These are phyloP conservation scores for Nycteola revayana DNA, from an alignment of 2,888 invertebrate genomes.

Conservation along the genomic window DNA sequence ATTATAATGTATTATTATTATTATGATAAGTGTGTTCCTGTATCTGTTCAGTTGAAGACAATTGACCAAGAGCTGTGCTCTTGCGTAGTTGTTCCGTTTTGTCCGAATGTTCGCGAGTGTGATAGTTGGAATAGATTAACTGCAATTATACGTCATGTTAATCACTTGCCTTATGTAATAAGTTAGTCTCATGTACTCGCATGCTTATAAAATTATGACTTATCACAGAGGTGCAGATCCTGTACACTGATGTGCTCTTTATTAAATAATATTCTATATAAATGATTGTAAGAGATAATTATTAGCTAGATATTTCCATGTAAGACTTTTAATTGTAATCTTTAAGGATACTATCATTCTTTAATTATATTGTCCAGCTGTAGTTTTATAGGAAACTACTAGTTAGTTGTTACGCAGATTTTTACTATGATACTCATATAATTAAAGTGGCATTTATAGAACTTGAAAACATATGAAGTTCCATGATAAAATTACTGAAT, in stretches of 20 bases:
- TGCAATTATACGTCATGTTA: constrained; percentile 31
- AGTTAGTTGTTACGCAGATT: constrained; percentile 36
- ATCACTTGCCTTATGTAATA: constrained; percentile 64
- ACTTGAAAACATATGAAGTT: constrained; percentile 24
- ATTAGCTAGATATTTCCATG: constrained; percentile 42
- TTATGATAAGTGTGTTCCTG: constrained; percentile 26
- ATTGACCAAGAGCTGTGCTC: constrained; percentile 47
- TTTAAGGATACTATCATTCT: constrained; percentile 44
- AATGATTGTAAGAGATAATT: constrained; percentile 36
- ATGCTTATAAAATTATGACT: constrained; percentile 49
- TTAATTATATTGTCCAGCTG: constrained; percentile 47
- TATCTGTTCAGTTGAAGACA: constrained; percentile 19
- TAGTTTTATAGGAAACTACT: constrained; percentile 38
- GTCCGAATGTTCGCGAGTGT: constrained; percentile 42
- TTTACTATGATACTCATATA: constrained; percentile 40
- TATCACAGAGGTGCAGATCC: constrained; percentile 23
- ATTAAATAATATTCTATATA: constrained; percentile 42
- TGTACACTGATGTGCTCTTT: constrained; percentile 22
- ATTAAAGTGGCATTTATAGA: constrained; percentile 32
- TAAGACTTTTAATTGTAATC: constrained; percentile 42
- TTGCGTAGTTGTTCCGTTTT: constrained; percentile 27
- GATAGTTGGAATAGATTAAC: constrained; percentile 23
- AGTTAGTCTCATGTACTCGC: constrained; percentile 60
- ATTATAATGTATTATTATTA: constrained; percentile 21
- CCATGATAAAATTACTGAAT: constrained; percentile 3